A percentile compares a stretch with the other conserved stretches of the same genome.
Conservation (phyloP, 2,797 vertebrate genomes). For the Pempheris klunzingeri region DNA sequence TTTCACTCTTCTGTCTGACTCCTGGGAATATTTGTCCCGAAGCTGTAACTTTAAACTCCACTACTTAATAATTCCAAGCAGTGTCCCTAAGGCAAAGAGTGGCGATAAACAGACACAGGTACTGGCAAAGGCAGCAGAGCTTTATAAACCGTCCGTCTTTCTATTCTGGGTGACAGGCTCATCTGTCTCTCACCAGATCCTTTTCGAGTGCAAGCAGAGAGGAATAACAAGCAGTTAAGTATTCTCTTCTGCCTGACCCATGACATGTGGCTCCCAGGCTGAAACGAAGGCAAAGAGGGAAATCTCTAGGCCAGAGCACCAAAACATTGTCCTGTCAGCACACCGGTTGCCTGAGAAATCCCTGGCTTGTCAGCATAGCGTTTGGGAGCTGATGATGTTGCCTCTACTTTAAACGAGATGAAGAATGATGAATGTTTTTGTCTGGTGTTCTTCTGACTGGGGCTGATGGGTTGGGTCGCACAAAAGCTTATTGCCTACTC, state of each 20-base stretch:
- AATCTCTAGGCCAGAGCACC: slow-evolving; percentile 48
- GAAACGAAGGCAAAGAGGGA: slow-evolving; percentile 40
- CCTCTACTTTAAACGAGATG: slow-evolving; percentile 27
- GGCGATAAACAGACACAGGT: slow-evolving; percentile 54
- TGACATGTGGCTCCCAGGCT: slow-evolving; percentile 64
- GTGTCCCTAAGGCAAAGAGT: slow-evolving; percentile 41
- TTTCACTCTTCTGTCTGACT: slow-evolving; percentile 17
- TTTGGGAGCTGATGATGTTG: slow-evolving; percentile 45
- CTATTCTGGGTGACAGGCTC: slow-evolving; percentile 66
- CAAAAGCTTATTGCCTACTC: too few relatives aligned
- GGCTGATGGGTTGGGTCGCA: too few relatives aligned
- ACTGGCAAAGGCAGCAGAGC: slow-evolving; percentile 37
- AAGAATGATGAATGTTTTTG: slow-evolving; percentile 41
- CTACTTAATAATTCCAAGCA: slow-evolving; percentile 52
- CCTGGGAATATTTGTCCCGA: slow-evolving; percentile 42
- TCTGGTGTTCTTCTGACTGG: slow-evolving; percentile 51
- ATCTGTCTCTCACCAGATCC: slow-evolving; percentile 76
- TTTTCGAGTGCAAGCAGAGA: slow-evolving; percentile 64
- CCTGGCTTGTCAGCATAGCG: slow-evolving; percentile 68
- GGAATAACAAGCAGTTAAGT: slow-evolving; percentile 76
- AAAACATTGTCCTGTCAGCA: slow-evolving; percentile 74
- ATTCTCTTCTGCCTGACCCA: slow-evolving; percentile 76
- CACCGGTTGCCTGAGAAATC: slow-evolving; percentile 54
- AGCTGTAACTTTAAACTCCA: slow-evolving; percentile 64
- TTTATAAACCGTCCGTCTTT: slow-evolving; percentile 64